Evolutionary conservation across 64 coral and sea anemone species (phyloP).

Genomic region (Anthopleura sola): DNA sequence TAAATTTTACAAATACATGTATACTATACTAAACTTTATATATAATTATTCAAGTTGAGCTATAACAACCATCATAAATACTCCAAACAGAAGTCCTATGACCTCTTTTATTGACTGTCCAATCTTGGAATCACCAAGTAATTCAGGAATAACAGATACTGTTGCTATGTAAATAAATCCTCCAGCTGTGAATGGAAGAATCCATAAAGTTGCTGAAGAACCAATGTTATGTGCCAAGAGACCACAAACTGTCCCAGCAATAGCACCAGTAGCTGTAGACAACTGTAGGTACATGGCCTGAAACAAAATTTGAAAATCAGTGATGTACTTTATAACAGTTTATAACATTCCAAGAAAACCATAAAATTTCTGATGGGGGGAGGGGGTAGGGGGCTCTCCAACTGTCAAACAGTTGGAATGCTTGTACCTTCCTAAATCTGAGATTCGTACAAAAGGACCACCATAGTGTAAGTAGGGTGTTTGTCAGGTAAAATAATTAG

Average conservation of each 20-base stretch:
- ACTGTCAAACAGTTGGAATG: too few relatives aligned
- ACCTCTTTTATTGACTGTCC: conserved; percentile 97
- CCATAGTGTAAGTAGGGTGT: too few relatives aligned
- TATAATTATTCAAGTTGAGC: conserved; percentile 88
- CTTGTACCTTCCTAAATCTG: too few relatives aligned
- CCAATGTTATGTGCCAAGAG: conserved; percentile 85
- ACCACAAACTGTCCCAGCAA: conserved; percentile 87
- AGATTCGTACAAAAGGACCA: too few relatives aligned
- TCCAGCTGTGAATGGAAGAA: conserved; percentile 91
- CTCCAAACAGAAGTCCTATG: conserved; percentile 79
- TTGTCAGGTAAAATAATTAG: too few relatives aligned
- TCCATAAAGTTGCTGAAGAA: conserved; percentile 86
- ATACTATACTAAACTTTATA: not conserved
- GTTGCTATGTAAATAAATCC: conserved; percentile 98
- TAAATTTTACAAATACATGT: too few relatives aligned
- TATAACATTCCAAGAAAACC: too few relatives aligned
- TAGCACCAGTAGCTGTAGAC: conserved; percentile 85
- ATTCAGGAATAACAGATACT: conserved; percentile 93
- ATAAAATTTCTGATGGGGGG: too few relatives aligned
- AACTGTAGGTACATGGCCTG: conserved; percentile 96
- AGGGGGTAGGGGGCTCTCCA: too few relatives aligned
- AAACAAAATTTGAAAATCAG: not conserved
- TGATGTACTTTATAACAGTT: not conserved
- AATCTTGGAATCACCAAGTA: conserved; percentile 87
- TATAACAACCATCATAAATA: conserved; percentile 98